Evolutionary conservation across 1,140 invertebrate species (phyloP).

Genomic region (Zaprionus taronus): DNA sequence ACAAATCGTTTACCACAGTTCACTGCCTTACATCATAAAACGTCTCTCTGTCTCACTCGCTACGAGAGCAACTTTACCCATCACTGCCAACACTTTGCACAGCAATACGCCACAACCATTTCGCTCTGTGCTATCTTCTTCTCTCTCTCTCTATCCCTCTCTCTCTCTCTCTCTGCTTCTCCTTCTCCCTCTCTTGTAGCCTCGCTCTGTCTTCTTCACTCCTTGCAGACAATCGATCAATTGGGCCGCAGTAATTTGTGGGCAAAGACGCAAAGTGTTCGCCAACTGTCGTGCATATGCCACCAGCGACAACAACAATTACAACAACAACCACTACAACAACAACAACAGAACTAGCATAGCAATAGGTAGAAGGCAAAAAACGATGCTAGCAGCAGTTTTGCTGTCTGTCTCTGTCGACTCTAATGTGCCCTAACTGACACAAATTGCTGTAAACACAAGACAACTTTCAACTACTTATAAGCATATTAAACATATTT

Average conservation of each 20-base stretch:
- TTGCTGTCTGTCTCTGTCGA: not conserved
- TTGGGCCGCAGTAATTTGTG: slow-evolving; percentile 82
- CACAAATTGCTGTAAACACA: slow-evolving; percentile 3
- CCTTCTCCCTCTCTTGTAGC: slow-evolving; percentile 3
- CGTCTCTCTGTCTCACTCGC: slow-evolving; percentile 27
- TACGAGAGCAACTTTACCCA: slow-evolving; percentile 39
- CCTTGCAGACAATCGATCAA: slow-evolving; percentile 75
- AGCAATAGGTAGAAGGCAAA: not conserved
- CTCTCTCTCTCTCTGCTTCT: not conserved
- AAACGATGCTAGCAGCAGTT: not conserved
- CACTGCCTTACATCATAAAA: slow-evolving; percentile 81
- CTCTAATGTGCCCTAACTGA: slow-evolving; percentile 7
- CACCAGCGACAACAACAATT: slow-evolving; percentile 38
- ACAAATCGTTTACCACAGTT: slow-evolving; percentile 81
- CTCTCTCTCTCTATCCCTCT: slow-evolving; percentile 1
- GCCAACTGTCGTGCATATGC: slow-evolving; percentile 67
- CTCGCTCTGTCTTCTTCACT: slow-evolving; percentile 30
- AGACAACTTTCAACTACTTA: not conserved
- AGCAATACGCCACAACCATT: slow-evolving; percentile 20
- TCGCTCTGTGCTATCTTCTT: not conserved
- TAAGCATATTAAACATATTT: not conserved
- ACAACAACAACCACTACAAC: slow-evolving; percentile 34
- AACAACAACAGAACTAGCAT: slow-evolving; percentile 30
- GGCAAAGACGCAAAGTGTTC: slow-evolving; percentile 73
- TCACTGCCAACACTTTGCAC: slow-evolving; percentile 43